Evolutionary conservation across 1,140 invertebrate genomes (phyloP), one percentile per base, ranked within the genome.

Genomic region (Anoplophora glabripennis): DNA sequence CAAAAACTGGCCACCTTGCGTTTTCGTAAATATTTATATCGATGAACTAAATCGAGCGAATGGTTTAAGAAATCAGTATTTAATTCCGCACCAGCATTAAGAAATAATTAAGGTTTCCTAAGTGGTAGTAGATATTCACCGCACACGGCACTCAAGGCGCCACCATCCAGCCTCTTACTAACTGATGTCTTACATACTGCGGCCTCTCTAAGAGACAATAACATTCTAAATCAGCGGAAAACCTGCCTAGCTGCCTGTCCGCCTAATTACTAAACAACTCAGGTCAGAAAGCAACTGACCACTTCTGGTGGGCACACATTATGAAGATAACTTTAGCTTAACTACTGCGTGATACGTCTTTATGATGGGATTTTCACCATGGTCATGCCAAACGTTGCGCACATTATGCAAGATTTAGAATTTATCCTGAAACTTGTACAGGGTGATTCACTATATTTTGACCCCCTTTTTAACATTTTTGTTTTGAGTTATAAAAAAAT

Each of bases 191-290:
- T 28, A 28, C 21, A 28, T 28, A 28, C 21, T 28, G 21, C 15
- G 49, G 49, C 36, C 36, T 35, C 40, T 38, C 3, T 52, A 35
- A 35, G 35, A 52, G 49, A 52, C 49, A 52, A 52, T 52, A 52
- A 52, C 49, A 37, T 52, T 41, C 36, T 52, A 52, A 52, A 52
- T 52, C 49, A 52, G 34, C 49, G 36, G 15, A 40, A 40, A 52
- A 52, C 49, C 49, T 52, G 49, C 37, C 36, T 52, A 41, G 49
- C 18, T 40, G 49, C 12, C 34, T 18, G 49, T 40, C 36, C 49
- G 36, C 40, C 37, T 52, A 52, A 52, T 52, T 52, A 52, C 36
- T 52, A 52, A 40, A 52, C 49, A 35, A 52, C 12, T 11, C 28
- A 52, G 36, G 49, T 37, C 35, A 38, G 37, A 35, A 38, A 28